Evolutionary conservation across 2,113 vertebrate species (phyloP).

Genomic region (Neogobius melanostomus): DNA sequence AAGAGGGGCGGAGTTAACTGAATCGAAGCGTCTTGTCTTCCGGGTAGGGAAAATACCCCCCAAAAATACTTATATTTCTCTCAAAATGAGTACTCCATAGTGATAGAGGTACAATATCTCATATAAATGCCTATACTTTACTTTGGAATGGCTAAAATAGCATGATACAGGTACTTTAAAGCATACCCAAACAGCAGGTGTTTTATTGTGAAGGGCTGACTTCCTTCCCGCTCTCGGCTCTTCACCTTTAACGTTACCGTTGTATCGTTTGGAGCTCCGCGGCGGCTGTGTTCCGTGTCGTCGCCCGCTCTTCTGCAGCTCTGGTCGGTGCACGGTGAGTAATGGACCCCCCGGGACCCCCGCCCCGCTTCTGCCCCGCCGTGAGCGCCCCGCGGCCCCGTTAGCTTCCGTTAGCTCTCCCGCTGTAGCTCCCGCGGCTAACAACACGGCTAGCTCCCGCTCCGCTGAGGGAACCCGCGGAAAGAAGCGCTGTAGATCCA

Average conservation of each 20-base stretch:
- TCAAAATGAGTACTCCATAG: no score
- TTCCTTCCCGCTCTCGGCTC: conserved; percentile 23
- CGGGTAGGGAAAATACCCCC: no score
- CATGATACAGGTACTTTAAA: neutral
- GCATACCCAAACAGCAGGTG: no score
- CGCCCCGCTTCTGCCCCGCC: neutral
- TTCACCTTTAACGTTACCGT: conserved; percentile 29
- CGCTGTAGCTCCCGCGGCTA: conserved; percentile 7
- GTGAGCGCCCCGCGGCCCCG: neutral
- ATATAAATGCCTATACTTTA: no score
- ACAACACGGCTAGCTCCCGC: conserved; percentile 27
- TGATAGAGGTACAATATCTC: no score
- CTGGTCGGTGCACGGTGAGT: conserved; percentile 60
- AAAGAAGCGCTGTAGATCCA: no score
- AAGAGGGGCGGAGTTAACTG: no score
- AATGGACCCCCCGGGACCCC: conserved; percentile 3
- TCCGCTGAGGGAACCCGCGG: conserved; percentile 7
- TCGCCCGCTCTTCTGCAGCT: conserved; percentile 34
- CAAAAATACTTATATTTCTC: no score
- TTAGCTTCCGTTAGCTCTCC: neutral
- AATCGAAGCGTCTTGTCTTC: no score
- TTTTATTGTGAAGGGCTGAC: conserved; percentile 9
- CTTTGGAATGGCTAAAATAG: no score
- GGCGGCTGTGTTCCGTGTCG: conserved; percentile 54
- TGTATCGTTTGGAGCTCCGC: conserved; percentile 59